A percentile compares a stretch with the other conserved stretches of the same genome.
phyloP scores from a whole-genome alignment of 2,113 vertebrate genomes.

The Patagioenas fasciata region DNA sequence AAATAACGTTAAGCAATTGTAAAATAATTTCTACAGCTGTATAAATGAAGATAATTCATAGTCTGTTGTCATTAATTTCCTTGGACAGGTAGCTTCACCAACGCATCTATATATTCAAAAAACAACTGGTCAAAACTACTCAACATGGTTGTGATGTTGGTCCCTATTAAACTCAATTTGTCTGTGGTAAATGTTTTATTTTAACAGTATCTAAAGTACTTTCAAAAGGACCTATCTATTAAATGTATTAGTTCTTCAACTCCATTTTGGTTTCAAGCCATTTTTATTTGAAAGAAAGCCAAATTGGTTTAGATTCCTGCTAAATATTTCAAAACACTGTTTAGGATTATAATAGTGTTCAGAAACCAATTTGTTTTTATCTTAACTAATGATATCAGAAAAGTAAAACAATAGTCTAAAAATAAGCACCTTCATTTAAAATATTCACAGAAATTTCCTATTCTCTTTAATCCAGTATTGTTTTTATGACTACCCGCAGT shows the following conservation, averaged over 20 bases:
- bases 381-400: not conserved
- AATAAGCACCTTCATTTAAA: not conserved
- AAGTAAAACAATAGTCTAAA: constrained; percentile 5
- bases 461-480: constrained; percentile 1
- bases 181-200: not conserved
- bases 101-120: not conserved
- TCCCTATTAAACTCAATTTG: not conserved
- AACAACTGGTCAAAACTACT: not conserved
- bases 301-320: not conserved
- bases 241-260: not conserved
- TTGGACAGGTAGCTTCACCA: not conserved
- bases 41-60: not conserved
- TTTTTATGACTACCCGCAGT: constrained; percentile 21
- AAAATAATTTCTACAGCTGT: not conserved
- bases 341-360: not conserved
- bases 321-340: not conserved
- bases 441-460: not conserved
- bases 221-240: not conserved
- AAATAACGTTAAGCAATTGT: not conserved
- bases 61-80: not conserved
- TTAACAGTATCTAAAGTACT: not conserved
- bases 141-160: not conserved
- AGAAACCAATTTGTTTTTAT: not conserved
- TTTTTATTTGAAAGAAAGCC: not conserved
- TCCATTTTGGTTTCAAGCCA: not conserved